phyloP scores from a whole-genome alignment of 2,113 vertebrate species.

The Todiramphus saurophagus region DNA sequence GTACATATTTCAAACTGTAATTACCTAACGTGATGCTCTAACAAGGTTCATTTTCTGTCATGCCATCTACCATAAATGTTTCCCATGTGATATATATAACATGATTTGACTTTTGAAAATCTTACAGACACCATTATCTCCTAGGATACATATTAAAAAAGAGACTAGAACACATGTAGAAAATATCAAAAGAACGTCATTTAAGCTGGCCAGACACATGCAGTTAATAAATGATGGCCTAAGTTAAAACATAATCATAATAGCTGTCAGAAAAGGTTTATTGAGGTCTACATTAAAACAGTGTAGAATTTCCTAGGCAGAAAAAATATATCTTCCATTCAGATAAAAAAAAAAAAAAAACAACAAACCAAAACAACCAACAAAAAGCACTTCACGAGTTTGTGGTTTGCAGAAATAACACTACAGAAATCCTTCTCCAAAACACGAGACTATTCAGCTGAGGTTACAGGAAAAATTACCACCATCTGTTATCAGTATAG shows the following conservation, averaged over 20 bases:
- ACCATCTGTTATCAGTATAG: slow-evolving; percentile 49
- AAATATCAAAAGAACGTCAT: not conserved
- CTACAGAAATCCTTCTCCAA: not conserved
- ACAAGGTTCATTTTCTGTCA: slow-evolving; percentile 14
- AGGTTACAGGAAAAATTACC: slow-evolving; percentile 22
- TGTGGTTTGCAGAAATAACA: slow-evolving; percentile 34
- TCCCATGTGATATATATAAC: not conserved
- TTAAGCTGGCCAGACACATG: not conserved
- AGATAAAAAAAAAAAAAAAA: not conserved
- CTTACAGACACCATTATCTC: not conserved
- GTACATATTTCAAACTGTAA: slow-evolving; percentile 14
- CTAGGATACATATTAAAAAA: slow-evolving; percentile 6
- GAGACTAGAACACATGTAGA: not conserved
- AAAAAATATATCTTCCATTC: not conserved
- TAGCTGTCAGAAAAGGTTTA: not conserved
- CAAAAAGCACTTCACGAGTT: not conserved
- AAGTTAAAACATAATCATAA: slow-evolving; percentile 29
- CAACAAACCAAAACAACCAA: not conserved
- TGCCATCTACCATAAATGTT: not conserved
- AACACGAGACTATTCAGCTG: not conserved
- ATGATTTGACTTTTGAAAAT: slow-evolving; percentile 28
- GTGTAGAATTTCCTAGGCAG: not conserved
- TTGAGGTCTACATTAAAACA: not conserved
- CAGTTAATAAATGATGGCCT: slow-evolving; percentile 5
- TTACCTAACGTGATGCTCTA: not conserved